A percentile compares a stretch with the other conserved stretches of the same genome.
Evolutionary conservation across 2,888 invertebrate species (phyloP).

Genomic region (Rhabditoides inermis): DNA sequence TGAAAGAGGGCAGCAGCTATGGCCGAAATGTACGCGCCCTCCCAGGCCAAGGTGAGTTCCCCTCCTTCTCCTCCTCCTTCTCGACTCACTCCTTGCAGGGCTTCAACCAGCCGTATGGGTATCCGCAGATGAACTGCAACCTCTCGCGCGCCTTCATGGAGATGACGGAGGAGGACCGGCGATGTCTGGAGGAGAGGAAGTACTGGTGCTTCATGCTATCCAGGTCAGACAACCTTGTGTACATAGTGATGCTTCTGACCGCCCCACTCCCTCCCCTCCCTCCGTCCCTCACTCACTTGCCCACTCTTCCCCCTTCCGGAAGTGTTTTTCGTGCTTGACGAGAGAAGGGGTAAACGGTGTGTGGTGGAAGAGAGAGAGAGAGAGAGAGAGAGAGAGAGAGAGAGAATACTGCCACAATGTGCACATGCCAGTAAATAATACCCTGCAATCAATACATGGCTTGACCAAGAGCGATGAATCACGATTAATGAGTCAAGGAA

Average conservation of each 20-base stretch:
- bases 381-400: background rate
- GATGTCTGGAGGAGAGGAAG: conserved; percentile 68
- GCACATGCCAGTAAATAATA: background rate
- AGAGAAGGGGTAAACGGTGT: background rate
- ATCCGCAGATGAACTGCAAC: conserved; percentile 31
- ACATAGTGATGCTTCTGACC: no score
- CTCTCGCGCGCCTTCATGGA: conserved; percentile 26
- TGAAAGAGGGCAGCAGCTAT: background rate
- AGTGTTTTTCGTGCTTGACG: background rate
- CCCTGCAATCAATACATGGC: background rate
- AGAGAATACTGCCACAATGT: background rate
- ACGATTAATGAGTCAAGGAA: background rate
- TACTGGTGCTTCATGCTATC: conserved; percentile 50
- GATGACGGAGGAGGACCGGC: conserved; percentile 53
- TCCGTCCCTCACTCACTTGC: no score
- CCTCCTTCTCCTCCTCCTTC: no score
- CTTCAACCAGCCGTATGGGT: conserved; percentile 20
- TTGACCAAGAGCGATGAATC: background rate
- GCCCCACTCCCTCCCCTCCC: no score
- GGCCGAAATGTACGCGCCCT: conserved; percentile 13
- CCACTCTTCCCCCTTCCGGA: background rate
- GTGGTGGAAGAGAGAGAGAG: background rate
- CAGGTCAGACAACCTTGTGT: no score
- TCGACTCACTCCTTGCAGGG: no score
- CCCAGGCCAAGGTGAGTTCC: conserved; percentile 25